Evolutionary conservation across 2,888 invertebrate species (phyloP), one percentile per base, ranked within the genome.

Genomic region (Formica aserva): DNA sequence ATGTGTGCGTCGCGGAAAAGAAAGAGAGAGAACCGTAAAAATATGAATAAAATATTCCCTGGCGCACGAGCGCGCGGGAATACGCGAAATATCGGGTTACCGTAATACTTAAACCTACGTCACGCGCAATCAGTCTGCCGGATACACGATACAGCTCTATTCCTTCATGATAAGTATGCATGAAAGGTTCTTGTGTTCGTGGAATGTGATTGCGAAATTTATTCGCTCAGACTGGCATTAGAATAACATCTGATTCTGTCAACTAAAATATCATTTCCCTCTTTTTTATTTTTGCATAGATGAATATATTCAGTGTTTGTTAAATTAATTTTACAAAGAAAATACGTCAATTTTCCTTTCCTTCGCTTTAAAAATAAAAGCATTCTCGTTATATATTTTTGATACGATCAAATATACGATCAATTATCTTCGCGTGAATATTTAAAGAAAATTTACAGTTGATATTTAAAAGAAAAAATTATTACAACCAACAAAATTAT

Each of bases 121-220:
- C 81, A 75, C 74, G 75, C 81, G 55, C 81, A 75, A 74, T 81
- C 63, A 65, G 74, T 48, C 80, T 38, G 41, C 41, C 81, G 63
- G 62, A 69, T 26, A 69, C 35, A 63, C 71, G 67, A 2, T 60
- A 57, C 60, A 18, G 52, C n/a, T 72, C 55, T 38, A 45, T 66
- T 66, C 26, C 76, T 77, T 38, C 38, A 13, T n/a, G 52, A 45
- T 35, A 38, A 55, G 38, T 38, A 67, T 38, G 67, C 48, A n/a
- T 35, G 66, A n/a, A 76, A 29, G n/a, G 13, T n/a, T 52, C 26
- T 18, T 15, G 76, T 66, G 38, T 66, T 77, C 55, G 67, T 55
- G 52, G n/a, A 66, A 55, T 55, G 38, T 77, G 76, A 77, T 77
- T 77, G 76, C 38, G 52, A 77, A 55, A 77, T 77, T 29, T 77